Evolutionary conservation across 2,113 vertebrate species (phyloP), one percentile per base, ranked within the genome.

Genomic region (Dipodomys stephensi): DNA sequence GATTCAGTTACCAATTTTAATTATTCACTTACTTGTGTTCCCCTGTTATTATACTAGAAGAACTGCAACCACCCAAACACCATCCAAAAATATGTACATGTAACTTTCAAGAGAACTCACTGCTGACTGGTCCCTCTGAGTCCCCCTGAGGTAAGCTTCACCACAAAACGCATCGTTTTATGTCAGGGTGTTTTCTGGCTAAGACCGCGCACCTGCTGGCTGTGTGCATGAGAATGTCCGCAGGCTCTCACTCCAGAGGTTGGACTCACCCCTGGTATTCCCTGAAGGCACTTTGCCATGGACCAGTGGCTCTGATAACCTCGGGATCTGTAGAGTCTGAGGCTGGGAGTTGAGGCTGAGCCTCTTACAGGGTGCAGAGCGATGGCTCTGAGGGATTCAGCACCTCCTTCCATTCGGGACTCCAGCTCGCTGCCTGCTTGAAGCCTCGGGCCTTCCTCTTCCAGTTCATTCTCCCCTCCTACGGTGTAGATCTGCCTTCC

Each of bases 51-150:
- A 53, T 60, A n/a, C 49, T 28, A 73, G 92, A 95, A 90, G 84
- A 95, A 92, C 76, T 90, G 46, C 93, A 95, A 95, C 87, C 53
- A 93, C 71, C 72, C 53, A 69, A 95, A 95, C 85, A 92, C 84
- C 82, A 92, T 87, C 80, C 92, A 94, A 96, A 95, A 93, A 86
- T 84, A 93, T 39, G 39, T 87, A 87, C 86, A 90, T 77, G 49
- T 90, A 88, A 94, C 90, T 96, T 94, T 60, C 83, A 93, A 94
- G 87, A 92, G 84, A 92, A 83, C n/a, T 74, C 72, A 39, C 4
- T 39, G 39, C 74, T 92, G 83, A 96, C n/a, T 74, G 72, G 69
- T 92, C 93, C 94, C 94, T 35, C 60, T 83, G 76, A 93, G 35
- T 77, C 94, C 83, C 27, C 93, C 93, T 64, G 85, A 74, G 88